Evolutionary conservation across 2,113 vertebrate species (phyloP).

Genomic region (Pampusana beccarii): DNA sequence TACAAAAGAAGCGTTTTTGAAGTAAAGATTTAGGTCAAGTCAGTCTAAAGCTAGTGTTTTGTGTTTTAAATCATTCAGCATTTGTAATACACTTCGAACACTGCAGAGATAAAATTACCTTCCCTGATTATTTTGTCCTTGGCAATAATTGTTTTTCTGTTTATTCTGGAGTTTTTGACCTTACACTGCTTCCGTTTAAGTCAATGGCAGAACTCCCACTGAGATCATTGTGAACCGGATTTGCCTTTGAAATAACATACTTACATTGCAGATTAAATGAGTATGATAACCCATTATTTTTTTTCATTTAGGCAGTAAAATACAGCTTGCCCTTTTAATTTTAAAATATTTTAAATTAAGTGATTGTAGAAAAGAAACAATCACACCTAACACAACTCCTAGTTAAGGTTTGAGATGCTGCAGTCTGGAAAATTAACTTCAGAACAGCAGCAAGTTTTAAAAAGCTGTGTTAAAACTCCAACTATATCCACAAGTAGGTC

Average conservation of each 20-base stretch:
- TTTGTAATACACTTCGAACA: slow-evolving; percentile 21
- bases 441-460: not conserved
- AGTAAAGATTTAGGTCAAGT: slow-evolving; percentile 33
- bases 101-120: not conserved
- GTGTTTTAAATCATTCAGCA: slow-evolving; percentile 24
- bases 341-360: not conserved
- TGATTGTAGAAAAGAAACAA: not conserved
- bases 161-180: slow-evolving; percentile 2
- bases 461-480: not conserved
- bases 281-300: not conserved
- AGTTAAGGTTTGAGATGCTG: not conserved
- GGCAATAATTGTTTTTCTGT: not conserved
- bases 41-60: not conserved
- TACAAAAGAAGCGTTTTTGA: slow-evolving; percentile 57
- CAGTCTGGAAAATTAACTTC: not conserved
- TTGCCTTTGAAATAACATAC: slow-evolving; percentile 18
- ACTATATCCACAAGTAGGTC: not conserved
- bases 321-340: not conserved
- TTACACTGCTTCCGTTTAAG: not conserved
- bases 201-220: not conserved
- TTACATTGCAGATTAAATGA: not conserved
- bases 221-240: not conserved
- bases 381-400: not conserved
- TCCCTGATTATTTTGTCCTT: slow-evolving; percentile 16
- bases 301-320: not conserved